Base-by-base conservation (phyloP, 2,888 invertebrate genomes). In the Pogonocherus hispidulus region DNA sequence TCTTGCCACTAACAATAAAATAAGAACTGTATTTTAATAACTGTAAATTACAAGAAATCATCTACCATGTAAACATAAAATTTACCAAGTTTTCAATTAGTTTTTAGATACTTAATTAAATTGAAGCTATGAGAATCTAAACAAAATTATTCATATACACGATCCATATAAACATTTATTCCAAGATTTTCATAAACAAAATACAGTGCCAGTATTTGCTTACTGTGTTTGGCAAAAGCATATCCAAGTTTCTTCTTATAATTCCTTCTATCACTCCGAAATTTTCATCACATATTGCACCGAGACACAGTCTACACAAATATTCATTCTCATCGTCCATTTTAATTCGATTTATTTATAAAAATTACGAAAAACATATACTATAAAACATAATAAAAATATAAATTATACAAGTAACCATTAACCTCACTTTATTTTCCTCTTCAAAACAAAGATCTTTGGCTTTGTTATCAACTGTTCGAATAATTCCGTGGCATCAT, bases 241-340 rank as follows among this genome's bases (percentile, higher is more conserved):
- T 27, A 2, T 52, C 32, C 9, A 52, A 16, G 27, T 18, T 52
- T 27, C 27, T n/a, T 52, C 23, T 52, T 1, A 6, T 9, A 16
- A 16, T 18, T 14, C 27, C 52, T 1, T 52, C 23, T 27, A 32
- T 18, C 8, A 32, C 14, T 27, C 27, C 16, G 18, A 52, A 52
- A 52, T 9, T 16, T 3, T 18, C 18, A 32, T 16, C 52, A 16
- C 18, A 16, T 52, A 52, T 32, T 32, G 14, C 16, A 27, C 18
- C 16, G 14, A 52, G 52, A 27, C 52, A 52, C 16, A 52, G 16
- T 27, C 52, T 23, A 23, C 52, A 52, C 16, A 52, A 14, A 27
- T 52, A 27, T 52, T 6, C 16, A 3, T 52, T 52, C 23, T 22
- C 19, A 5, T 51, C 16, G 16, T 51, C 23, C 51, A 51, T 51